These are phyloP conservation scores for Oryctes rhinoceros DNA, from an alignment of 1,140 invertebrate genomes.

Conservation along the genomic window DNA sequence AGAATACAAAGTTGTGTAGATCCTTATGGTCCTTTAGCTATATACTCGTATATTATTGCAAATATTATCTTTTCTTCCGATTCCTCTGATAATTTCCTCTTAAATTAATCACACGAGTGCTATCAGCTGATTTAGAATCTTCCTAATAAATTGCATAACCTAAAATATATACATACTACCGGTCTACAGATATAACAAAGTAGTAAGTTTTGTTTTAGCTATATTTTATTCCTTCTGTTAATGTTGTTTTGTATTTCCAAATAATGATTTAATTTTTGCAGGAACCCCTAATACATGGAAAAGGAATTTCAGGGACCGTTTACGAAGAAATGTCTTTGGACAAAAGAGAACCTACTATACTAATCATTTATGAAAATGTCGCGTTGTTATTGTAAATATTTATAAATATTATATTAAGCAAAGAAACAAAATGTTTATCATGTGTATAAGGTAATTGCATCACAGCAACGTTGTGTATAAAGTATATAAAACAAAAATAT, in stretches of 20 bases:
- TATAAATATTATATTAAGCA: slow-evolving; percentile 19
- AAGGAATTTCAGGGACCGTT: neutral
- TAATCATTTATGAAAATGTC: neutral
- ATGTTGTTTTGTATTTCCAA: neutral
- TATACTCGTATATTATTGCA: too few relatives aligned
- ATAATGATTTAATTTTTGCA: neutral
- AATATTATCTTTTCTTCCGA: too few relatives aligned
- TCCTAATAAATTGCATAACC: too few relatives aligned
- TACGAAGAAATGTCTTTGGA: neutral
- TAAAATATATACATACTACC: too few relatives aligned
- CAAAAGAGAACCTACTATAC: neutral
- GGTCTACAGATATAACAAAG: too few relatives aligned
- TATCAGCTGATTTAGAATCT: too few relatives aligned
- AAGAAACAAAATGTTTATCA: neutral
- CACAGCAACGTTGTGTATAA: slow-evolving; percentile 13
- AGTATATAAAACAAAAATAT: neutral
- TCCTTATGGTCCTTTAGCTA: too few relatives aligned
- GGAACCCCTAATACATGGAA: neutral
- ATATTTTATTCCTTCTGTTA: too few relatives aligned
- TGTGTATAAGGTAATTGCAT: neutral
- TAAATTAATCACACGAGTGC: too few relatives aligned
- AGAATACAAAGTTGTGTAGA: too few relatives aligned
- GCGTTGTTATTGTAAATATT: slow-evolving; percentile 9
- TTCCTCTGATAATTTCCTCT: too few relatives aligned
- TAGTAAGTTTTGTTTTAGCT: too few relatives aligned